phyloP scores from a whole-genome alignment of 2,797 vertebrate species.

The Coluber constrictor region DNA sequence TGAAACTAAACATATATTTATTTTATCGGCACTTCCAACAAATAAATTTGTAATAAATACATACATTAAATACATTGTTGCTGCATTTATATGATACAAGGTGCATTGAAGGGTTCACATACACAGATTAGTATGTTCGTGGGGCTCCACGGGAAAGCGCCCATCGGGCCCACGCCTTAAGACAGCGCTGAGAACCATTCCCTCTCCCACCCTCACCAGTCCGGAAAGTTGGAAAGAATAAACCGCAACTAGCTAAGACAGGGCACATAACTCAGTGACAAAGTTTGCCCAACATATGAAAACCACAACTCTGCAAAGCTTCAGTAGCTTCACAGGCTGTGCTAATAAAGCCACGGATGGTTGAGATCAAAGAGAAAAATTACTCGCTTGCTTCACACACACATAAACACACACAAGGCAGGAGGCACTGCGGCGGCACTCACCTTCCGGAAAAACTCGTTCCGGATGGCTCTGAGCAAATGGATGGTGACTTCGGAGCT shows the following conservation, averaged over 20 bases:
- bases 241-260: background rate
- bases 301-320: background rate
- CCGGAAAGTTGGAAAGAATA: no score
- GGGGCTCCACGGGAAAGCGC: no score
- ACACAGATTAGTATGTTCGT: no score
- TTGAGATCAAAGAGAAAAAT: background rate
- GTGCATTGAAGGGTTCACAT: no score
- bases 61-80: no score
- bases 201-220: no score
- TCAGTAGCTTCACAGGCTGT: background rate
- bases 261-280: background rate
- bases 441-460: slow-evolving; percentile 87
- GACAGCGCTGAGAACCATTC: no score
- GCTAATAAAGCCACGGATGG: background rate
- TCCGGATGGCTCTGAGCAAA: slow-evolving; percentile 81
- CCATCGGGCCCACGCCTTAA: no score
- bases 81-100: no score
- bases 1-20: no score
- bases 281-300: background rate
- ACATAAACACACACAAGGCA: background rate
- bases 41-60: no score
- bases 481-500: slow-evolving; percentile 72
- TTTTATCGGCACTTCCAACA: no score
- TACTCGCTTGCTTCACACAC: background rate
- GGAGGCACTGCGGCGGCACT: slow-evolving; percentile 7